phyloP scores from a whole-genome alignment of 2,113 vertebrate species.

The Hippocampus comes region DNA sequence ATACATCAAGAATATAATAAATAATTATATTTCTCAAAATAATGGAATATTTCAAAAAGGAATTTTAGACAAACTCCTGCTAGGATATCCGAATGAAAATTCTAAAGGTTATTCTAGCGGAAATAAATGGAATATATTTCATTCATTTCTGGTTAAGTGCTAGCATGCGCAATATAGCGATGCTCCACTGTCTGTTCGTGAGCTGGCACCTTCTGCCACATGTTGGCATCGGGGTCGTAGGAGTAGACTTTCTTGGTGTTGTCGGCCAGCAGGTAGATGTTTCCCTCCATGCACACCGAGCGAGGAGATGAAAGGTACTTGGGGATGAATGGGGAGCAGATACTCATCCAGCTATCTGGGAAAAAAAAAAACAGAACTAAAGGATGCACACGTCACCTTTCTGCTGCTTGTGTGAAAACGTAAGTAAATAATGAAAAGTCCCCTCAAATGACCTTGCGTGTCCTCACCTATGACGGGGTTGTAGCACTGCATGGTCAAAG shows the following conservation, averaged over 20 bases:
- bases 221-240: constrained; percentile 87
- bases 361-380: not conserved
- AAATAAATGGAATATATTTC: too few relatives aligned
- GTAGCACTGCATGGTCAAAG: constrained; percentile 94
- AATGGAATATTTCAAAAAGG: too few relatives aligned
- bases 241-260: constrained; percentile 94
- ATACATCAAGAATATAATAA: too few relatives aligned
- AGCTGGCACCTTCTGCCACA: constrained; percentile 89
- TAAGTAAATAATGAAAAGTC: too few relatives aligned
- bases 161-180: too few relatives aligned
- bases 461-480: constrained; percentile 86
- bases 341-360: constrained; percentile 84
- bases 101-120: too few relatives aligned
- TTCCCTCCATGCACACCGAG: constrained; percentile 78
- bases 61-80: too few relatives aligned
- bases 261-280: constrained; percentile 91
- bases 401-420: too few relatives aligned
- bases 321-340: constrained; percentile 92
- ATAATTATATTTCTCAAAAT: too few relatives aligned
- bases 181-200: not conserved
- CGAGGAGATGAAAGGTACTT: constrained; percentile 93
- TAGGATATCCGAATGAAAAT: too few relatives aligned
- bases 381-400: not conserved
- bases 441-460: not conserved
- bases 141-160: too few relatives aligned